Percentiles rank a stretch among this genome's conserved stretches.
phyloP scores from a whole-genome alignment of 2,888 invertebrate species.

The Zeuzera pyrina region DNA sequence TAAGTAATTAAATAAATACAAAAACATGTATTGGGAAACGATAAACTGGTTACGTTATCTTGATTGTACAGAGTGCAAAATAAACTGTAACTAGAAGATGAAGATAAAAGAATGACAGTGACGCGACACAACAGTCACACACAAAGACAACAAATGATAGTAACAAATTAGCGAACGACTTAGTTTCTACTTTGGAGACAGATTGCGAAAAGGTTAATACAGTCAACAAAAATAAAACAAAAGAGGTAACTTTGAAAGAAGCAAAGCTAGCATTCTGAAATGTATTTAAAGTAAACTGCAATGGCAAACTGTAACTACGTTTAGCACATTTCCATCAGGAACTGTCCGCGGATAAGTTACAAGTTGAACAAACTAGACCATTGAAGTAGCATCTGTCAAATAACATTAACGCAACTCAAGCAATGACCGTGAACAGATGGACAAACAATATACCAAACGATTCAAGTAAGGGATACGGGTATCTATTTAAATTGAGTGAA shows the following conservation, averaged over 20 bases:
- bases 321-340: neutral
- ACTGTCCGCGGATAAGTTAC: conserved; percentile 19
- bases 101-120: no score
- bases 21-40: conserved; percentile 17
- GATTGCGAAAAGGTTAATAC: no score
- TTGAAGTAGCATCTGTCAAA: conserved; percentile 28
- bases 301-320: neutral
- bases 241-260: no score
- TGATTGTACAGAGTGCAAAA: conserved; percentile 3
- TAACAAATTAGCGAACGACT: no score
- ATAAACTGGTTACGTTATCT: conserved; percentile 10
- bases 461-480: neutral
- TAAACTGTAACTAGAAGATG: no score
- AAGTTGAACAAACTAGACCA: conserved; percentile 19
- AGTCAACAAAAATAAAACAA: no score
- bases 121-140: no score
- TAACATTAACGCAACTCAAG: conserved; percentile 18
- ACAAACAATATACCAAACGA: conserved; percentile 19
- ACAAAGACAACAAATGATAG: no score
- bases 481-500: no score
- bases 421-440: conserved; percentile 43
- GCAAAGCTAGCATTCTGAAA: no score
- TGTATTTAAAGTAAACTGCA: neutral
- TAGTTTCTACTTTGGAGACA: no score
- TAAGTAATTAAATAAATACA: conserved; percentile 22